Evolutionary conservation across 1,140 invertebrate genomes (phyloP), one percentile per base, ranked within the genome.

Genomic region (Microplitis demolitor): DNA sequence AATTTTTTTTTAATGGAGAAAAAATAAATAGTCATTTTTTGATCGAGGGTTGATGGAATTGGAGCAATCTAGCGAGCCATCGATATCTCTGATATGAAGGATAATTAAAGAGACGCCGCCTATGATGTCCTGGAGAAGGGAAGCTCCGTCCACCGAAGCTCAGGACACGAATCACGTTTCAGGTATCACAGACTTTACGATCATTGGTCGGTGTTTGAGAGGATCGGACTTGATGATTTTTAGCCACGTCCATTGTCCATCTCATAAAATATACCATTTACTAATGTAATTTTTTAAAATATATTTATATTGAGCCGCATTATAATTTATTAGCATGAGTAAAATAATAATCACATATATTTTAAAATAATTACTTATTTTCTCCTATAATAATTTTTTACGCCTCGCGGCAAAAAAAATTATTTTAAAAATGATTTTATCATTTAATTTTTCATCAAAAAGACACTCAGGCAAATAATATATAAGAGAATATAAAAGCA

Each of bases 81-180:
- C 45, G 60, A 16, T 14, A 64, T 66, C 35, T 67, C 74, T 78
- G 75, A 67, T 24, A 73, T 35, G 60, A 64, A 72, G 62, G 74
- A 69, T 76, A 74, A 24, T 24, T 24, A 24, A 24, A 24, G 24
- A 70, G 75, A 76, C 78, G 74, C 74, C 78, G 72, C 67, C 77
- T 33, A 71, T 75, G 75, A 76, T 75, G 70, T 58, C 56, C 24
- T 58, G 16, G 71, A 71, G 77, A 71, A 69, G 75, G 62, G 74
- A 76, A 77, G 74, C 58, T 70, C 31, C 78, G 63, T 77, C 80
- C 71, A 83, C 81, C 83, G 79, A 78, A 74, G 16, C 14, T 14
- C 71, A 69, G 61, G 74, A 70, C 72, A 71, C 74, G 78, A 77
- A 82, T 82, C 77, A 80, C 78, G 79, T 71, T 69, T 67, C 60